Evolutionary conservation across 2,888 invertebrate genomes (phyloP), one percentile per base, ranked within the genome.

Genomic region (Xestia xanthographa): DNA sequence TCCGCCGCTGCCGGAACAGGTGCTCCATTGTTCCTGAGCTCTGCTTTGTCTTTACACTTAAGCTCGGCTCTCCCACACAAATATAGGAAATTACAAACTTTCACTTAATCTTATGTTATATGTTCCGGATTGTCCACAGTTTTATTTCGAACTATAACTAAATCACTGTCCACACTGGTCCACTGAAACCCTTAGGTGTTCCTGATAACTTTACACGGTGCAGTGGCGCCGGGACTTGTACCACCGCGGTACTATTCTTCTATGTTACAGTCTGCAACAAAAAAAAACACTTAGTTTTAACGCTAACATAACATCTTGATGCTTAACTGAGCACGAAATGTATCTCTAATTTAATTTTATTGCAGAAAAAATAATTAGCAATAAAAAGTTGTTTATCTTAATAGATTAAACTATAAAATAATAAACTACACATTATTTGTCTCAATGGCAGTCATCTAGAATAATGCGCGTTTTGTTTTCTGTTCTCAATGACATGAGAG

Each of bases 1-100:
- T 94, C 92, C 95, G 94, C 87, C 96, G 93, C 89, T 95, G 96
- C 90, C 95, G 95, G 94, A 96, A 96, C 94, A 95, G 94, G 93
- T 95, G 95, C 90, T 95, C 95, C 96, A 95, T 97, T 96, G 94
- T 96, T 89, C 92, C 90, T 87, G 77, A 84, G 86, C 82, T 90
- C 88, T 87, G 89, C 91, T 92, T 92, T 92, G 92, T 93, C 89
- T 93, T 91, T 89, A 89, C 90, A 91, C 92, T 92, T 90, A 82
- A 88, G 84, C 88, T 91, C 91, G 92, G 91, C 92, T 92, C 91
- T 94, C 93, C 90, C 95, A 95, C 93, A 92, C 93, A 91, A 92
- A 91, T 89, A 85, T 86, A 89, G 92, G 89, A 93, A 93, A 94
- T 93, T 92, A 91, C 88, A 87, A 92, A 95, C 96, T 96, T 96